phyloP scores from a whole-genome alignment of 1,140 invertebrate species.

The Zaprionus gabonicus region DNA sequence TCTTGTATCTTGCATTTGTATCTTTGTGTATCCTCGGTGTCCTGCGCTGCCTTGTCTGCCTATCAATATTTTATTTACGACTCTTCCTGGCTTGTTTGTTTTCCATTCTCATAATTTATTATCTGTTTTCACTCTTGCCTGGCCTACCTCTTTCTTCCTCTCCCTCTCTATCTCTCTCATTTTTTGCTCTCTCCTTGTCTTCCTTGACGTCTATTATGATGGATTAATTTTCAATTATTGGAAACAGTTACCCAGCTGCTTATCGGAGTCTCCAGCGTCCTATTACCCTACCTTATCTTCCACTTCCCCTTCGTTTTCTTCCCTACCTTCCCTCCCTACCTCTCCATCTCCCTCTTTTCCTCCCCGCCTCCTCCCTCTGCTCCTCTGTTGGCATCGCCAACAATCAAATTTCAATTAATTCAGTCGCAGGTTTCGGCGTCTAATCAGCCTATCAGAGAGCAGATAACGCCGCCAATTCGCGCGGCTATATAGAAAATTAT shows the following conservation, averaged over 20 bases:
- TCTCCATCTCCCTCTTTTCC: too few species aligned
- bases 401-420: conserved; percentile 84
- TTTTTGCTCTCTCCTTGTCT: conserved; percentile 10
- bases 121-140: conserved; percentile 37
- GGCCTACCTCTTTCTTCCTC: neutral
- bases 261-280: conserved; percentile 16
- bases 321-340: too few species aligned
- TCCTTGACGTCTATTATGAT: conserved; percentile 81
- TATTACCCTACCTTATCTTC: neutral
- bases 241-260: conserved; percentile 33
- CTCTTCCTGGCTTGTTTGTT: conserved; percentile 43
- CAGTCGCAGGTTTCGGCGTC: neutral
- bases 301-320: too few species aligned
- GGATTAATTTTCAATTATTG: conserved; percentile 83
- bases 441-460: conserved; percentile 26
- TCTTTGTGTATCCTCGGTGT: conserved; percentile 20
- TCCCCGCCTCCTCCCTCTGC: conserved; percentile 30
- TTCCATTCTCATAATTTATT: conserved; percentile 64
- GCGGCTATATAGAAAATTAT: conserved; percentile 55
- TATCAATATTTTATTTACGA: conserved; percentile 62
- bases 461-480: conserved; percentile 28
- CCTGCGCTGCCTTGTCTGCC: conserved; percentile 10
- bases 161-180: conserved; percentile 12
- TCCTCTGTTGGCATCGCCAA: conserved; percentile 56
- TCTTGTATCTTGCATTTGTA: conserved; percentile 3